These are phyloP conservation scores for Parnassius smintheus DNA, from an alignment of 2,888 invertebrate genomes.

Conservation along the genomic window DNA sequence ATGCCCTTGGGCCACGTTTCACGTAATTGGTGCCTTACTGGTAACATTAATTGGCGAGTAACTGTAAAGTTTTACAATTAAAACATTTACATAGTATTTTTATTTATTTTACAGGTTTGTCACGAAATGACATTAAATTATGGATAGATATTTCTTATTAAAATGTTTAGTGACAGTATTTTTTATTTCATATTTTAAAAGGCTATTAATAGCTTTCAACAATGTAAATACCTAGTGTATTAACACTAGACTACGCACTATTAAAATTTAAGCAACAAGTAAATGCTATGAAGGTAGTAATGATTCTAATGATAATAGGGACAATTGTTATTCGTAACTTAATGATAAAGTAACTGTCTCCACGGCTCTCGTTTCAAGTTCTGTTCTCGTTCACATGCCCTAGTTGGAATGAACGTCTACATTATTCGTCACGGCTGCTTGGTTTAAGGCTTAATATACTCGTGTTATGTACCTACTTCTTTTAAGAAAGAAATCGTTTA, in stretches of 20 bases:
- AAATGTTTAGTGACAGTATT: too few species aligned
- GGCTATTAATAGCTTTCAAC: too few species aligned
- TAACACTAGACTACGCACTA: too few species aligned
- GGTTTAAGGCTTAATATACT: neutral
- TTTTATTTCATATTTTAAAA: too few species aligned
- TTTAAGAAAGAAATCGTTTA: too few species aligned
- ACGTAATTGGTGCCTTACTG: slow-evolving; percentile 26
- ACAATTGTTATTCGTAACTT: too few species aligned
- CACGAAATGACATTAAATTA: neutral
- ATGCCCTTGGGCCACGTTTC: slow-evolving; percentile 24
- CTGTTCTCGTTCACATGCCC: slow-evolving; percentile 5
- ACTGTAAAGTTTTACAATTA: slow-evolving; percentile 17
- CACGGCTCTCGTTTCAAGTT: neutral
- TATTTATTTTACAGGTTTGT: slow-evolving; percentile 9
- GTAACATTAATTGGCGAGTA: slow-evolving; percentile 20
- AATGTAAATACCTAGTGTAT: too few species aligned
- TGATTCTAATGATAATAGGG: too few species aligned
- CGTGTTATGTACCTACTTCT: neutral
- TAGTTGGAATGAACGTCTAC: neutral
- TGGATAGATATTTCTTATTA: too few species aligned
- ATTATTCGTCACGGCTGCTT: slow-evolving; percentile 1
- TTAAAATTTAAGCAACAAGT: too few species aligned
- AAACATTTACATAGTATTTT: slow-evolving; percentile 9
- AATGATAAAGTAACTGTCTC: too few species aligned
- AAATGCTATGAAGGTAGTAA: too few species aligned